Base-by-base conservation (phyloP, 2,113 vertebrate genomes). In the Mesitornis unicolor region DNA sequence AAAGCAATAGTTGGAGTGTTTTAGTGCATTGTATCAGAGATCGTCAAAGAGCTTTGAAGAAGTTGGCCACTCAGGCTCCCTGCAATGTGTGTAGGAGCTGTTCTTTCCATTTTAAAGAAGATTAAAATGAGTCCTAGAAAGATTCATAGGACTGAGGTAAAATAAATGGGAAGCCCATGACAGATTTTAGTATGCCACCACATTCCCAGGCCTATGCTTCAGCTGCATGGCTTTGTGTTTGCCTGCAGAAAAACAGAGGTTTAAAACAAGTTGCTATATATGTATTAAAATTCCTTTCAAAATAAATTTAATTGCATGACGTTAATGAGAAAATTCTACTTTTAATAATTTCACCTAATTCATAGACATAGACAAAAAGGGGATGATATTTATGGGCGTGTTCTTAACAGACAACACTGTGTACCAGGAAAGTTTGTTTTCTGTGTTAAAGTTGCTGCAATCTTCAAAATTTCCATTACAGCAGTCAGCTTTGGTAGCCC, bases 71-170 rank as follows among this genome's bases (percentile, higher is more conserved):
- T 18, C 64, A 47, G 47, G 59, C 42, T 42, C 68, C 28, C 43
- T 70, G n/a, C 20, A 47, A 81, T 47, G 13, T 61, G 19, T 50
- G 21, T 74, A 77, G 7, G 10, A 86, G 35, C 43, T 90, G 53
- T 84, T 84, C 38, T 80, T 94, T 82, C 71, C 50, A 67, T 93
- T 90, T 91, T 70, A 84, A 33, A 90, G 76, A 65, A 83, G 63
- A 90, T 40, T 57, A 89, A 94, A 94, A 95, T 77, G 35, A 90
- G 40, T 53, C 74, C 51, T 91, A 2, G 2, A 86, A 88, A 92
- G 85, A 76, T 79, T 93, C 57, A 47, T 47, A 68, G 28, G 28
- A 53, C 31, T 56, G 33, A 89, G 14, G 19, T 87, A 89, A 79
- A 81, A 91, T 29, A 78, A 86, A 89, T 31, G 45, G 48, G n/a